These are phyloP conservation scores for Timema cristinae DNA, from an alignment of 2,888 invertebrate species.

Conservation along the genomic window DNA sequence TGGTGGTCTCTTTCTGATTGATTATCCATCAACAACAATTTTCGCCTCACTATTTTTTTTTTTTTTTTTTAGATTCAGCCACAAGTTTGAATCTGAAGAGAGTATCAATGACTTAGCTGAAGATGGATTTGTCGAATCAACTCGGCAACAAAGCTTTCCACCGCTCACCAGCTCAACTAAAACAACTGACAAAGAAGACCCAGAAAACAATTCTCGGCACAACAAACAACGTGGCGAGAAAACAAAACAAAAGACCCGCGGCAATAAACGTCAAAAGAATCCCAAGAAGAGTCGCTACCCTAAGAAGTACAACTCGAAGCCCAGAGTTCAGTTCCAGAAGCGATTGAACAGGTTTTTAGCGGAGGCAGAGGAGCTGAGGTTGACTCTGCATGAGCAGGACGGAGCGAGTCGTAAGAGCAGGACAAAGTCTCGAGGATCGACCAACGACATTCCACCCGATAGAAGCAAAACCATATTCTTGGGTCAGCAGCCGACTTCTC, in stretches of 20 bases:
- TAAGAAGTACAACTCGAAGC: conserved; percentile 3
- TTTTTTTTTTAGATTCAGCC: conserved; percentile 4
- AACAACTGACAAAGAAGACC: no score
- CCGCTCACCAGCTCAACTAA: no score
- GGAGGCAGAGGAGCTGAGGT: conserved; percentile 7
- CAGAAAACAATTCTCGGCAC: no score
- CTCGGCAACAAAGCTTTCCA: no score
- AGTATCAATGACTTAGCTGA: conserved; percentile 11
- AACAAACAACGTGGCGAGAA: no score
- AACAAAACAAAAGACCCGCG: no score
- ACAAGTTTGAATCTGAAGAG: background rate
- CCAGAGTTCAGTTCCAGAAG: background rate
- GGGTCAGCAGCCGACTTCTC: background rate
- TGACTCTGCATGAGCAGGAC: background rate
- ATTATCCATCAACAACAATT: no score
- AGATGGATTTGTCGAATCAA: background rate
- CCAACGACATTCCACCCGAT: background rate
- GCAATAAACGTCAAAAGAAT: no score
- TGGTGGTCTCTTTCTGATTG: no score
- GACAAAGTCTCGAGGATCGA: background rate
- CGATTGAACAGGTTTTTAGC: background rate
- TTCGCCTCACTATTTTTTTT: background rate
- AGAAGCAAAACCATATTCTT: background rate
- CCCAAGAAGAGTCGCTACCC: background rate
- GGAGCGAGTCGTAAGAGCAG: background rate